A percentile compares a stretch with the other conserved stretches of the same genome.
Evolutionary conservation across 2,113 vertebrate species (phyloP).

Genomic region (Stigmatopora nigra): DNA sequence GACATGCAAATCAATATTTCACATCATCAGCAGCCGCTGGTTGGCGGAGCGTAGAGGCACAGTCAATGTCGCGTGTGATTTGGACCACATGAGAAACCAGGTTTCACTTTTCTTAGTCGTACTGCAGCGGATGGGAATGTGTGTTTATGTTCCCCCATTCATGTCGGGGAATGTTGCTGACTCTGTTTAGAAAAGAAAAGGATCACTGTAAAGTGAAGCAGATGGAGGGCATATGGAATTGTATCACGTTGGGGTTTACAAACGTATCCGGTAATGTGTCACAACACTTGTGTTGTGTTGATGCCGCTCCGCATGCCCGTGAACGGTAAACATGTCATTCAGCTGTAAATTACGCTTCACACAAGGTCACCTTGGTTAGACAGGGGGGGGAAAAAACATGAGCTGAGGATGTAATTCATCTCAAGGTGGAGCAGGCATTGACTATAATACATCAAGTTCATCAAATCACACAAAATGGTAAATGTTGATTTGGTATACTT

Average conservation of each 20-base stretch:
- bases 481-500: constrained; percentile 30
- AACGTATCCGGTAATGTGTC: constrained; percentile 36
- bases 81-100: constrained; percentile 26
- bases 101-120: constrained; percentile 6
- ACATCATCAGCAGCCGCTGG: constrained; percentile 59
- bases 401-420: constrained; percentile 53
- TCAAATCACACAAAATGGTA: constrained; percentile 30
- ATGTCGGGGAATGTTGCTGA: constrained; percentile 19
- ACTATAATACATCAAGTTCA: constrained; percentile 31
- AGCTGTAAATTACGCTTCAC: constrained; percentile 51
- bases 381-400: constrained; percentile 43
- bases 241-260: constrained; percentile 27
- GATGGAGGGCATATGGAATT: constrained; percentile 41
- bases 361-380: constrained; percentile 62
- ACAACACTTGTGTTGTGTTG: constrained; percentile 27
- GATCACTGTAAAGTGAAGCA: constrained; percentile 35
- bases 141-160: constrained; percentile 35
- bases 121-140: constrained; percentile 7
- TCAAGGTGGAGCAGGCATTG: constrained; percentile 33
- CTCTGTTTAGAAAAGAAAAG: constrained; percentile 33
- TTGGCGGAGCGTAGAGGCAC: constrained; percentile 41
- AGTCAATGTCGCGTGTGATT: constrained; percentile 41
- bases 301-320: constrained; percentile 37
- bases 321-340: constrained; percentile 59
- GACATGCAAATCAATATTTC: constrained; percentile 74